phyloP scores from a whole-genome alignment of 2,797 vertebrate genomes.

The Momotus momota region DNA sequence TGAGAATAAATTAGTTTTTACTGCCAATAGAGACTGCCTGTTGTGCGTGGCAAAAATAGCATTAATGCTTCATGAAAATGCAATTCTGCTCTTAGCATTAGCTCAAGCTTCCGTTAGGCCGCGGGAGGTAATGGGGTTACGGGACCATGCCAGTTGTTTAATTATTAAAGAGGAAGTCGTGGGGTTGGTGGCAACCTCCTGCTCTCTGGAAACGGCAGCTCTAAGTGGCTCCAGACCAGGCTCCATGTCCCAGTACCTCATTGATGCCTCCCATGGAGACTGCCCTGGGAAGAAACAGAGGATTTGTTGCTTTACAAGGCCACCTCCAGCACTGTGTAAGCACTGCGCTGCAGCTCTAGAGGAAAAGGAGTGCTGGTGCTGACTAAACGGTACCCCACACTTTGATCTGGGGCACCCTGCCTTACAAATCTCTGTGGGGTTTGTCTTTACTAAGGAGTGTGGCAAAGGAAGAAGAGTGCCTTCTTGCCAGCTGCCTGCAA shows the following conservation, averaged over 20 bases:
- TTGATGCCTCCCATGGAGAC: background rate
- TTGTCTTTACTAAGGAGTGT: background rate
- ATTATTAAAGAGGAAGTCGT: background rate
- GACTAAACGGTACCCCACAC: background rate
- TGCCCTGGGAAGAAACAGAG: background rate
- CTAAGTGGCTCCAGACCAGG: background rate
- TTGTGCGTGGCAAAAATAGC: background rate
- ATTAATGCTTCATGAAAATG: background rate
- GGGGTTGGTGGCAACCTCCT: background rate
- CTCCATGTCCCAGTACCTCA: background rate
- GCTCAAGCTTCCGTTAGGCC: fast-evolving
- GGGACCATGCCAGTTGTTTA: background rate
- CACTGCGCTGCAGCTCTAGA: background rate
- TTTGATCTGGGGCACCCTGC: background rate
- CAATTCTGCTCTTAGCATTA: background rate
- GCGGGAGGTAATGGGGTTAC: fast-evolving
- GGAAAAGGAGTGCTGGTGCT: background rate
- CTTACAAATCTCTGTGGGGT: background rate
- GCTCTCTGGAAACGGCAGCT: background rate
- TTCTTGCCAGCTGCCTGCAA: background rate
- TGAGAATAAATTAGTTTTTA: background rate
- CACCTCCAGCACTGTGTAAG: background rate
- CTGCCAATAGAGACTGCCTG: background rate
- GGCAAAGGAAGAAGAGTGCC: background rate
- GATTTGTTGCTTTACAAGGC: background rate